A percentile compares a stretch with the other conserved stretches of the same genome.
These are phyloP conservation scores for Drosophila punjabiensis DNA, from an alignment of 1,140 invertebrate genomes.

Conservation along the genomic window DNA sequence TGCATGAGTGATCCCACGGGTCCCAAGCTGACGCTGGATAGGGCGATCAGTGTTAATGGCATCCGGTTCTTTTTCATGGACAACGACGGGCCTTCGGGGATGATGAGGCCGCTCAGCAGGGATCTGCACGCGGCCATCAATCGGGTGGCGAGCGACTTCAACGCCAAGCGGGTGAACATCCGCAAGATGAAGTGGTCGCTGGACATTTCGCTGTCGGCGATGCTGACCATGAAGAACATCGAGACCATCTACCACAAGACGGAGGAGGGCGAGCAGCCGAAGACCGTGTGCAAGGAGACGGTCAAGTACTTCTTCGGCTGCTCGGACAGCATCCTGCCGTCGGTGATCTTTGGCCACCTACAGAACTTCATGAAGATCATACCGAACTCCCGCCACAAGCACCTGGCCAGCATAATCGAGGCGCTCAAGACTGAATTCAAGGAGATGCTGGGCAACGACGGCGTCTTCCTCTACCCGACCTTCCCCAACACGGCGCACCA, in stretches of 20 bases:
- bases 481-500: constrained; percentile 91
- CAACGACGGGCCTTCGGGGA: constrained; percentile 88
- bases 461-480: constrained; percentile 93
- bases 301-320: constrained; percentile 86
- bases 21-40: constrained; percentile 88
- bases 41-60: constrained; percentile 88
- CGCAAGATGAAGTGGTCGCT: constrained; percentile 88
- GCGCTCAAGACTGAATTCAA: constrained; percentile 88
- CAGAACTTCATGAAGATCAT: constrained; percentile 86
- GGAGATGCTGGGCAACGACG: constrained; percentile 91
- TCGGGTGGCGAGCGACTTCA: constrained; percentile 88
- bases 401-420: constrained; percentile 86
- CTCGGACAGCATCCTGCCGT: constrained; percentile 87
- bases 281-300: constrained; percentile 87
- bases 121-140: constrained; percentile 90
- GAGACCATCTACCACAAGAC: constrained; percentile 88
- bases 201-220: constrained; percentile 87
- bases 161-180: constrained; percentile 87
- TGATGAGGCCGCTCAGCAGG: constrained; percentile 88
- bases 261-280: constrained; percentile 86
- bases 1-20: constrained; percentile 88
- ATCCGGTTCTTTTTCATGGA: constrained; percentile 93
- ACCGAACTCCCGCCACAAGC: constrained; percentile 86
- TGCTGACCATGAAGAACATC: constrained; percentile 87
- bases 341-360: constrained; percentile 87